These are phyloP conservation scores for Gnathonemus echidnorhynchus DNA, from an alignment of 2,113 vertebrate species.

Conservation along the genomic window DNA sequence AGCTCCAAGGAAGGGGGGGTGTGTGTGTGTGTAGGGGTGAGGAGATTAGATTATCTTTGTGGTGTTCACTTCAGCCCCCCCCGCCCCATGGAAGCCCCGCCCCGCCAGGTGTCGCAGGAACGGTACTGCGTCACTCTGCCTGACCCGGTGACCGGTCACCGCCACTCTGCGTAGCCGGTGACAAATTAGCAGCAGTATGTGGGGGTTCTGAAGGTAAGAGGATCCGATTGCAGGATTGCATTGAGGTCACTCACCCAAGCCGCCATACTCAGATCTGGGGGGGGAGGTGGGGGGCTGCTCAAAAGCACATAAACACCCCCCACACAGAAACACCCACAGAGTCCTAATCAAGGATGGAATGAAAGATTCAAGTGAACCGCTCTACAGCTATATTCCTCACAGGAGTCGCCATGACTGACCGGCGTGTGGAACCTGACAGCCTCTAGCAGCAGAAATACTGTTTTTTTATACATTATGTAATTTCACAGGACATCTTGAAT, in stretches of 20 bases:
- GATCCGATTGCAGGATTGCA: neutral
- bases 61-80: neutral
- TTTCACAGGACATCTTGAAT: conserved; percentile 15
- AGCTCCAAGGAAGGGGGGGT: neutral
- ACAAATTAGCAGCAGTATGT: neutral
- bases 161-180: neutral
- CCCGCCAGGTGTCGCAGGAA: neutral
- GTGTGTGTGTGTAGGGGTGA: neutral
- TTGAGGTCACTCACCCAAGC: neutral
- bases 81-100: neutral
- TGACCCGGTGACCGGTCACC: conserved; percentile 14
- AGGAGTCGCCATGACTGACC: neutral
- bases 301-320: neutral
- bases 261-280: neutral
- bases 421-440: neutral
- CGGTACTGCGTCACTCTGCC: conserved; percentile 12
- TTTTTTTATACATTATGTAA: conserved; percentile 4
- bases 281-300: neutral
- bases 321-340: neutral
- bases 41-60: neutral
- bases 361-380: neutral
- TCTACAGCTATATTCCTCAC: neutral
- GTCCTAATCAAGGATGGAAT: neutral
- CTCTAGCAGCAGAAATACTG: neutral
- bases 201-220: neutral